A percentile compares a stretch with the other conserved stretches of the same genome.
Evolutionary conservation across 64 coral and sea anemone species (phyloP).

Genomic region (Hydrozoanthus tunicans): DNA sequence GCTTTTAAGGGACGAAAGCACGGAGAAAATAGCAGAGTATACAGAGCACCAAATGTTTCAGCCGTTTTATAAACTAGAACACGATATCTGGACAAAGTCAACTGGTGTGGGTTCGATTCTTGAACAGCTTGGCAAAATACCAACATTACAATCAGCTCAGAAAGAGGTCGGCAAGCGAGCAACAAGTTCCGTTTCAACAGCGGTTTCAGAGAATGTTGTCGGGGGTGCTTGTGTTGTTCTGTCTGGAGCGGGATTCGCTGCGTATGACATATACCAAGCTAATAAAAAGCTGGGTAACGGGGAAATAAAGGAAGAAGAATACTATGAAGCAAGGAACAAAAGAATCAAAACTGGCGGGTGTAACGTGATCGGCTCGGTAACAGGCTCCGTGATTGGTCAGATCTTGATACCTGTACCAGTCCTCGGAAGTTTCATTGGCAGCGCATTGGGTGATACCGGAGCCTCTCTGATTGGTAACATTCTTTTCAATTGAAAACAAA

Average conservation of each 20-base stretch:
- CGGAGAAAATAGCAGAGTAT: conserved; percentile 6
- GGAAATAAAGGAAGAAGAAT: conserved; percentile 20
- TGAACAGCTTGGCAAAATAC: neutral
- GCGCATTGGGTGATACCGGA: conserved; percentile 29
- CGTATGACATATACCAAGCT: conserved; percentile 30
- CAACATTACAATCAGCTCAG: neutral
- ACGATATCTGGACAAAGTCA: neutral
- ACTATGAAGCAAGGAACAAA: conserved; percentile 10
- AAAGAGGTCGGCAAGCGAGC: conserved; percentile 27
- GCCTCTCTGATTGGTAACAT: neutral
- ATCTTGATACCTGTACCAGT: conserved; percentile 34
- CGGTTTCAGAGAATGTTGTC: conserved; percentile 1
- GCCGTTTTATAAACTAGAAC: neutral
- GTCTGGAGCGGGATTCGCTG: neutral
- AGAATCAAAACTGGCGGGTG: conserved; percentile 19
- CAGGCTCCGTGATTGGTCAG: conserved; percentile 27
- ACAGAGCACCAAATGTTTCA: neutral
- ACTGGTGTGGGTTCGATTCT: neutral
- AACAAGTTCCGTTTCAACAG: neutral
- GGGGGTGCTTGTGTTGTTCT: conserved; percentile 19
- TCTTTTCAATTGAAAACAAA: conserved; percentile 10
- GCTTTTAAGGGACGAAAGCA: neutral
- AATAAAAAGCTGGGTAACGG: neutral
- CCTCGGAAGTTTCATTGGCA: neutral
- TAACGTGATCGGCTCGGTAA: conserved; percentile 20